These are phyloP conservation scores for Odontomyia ornata DNA, from an alignment of 2,888 invertebrate genomes.

Conservation along the genomic window DNA sequence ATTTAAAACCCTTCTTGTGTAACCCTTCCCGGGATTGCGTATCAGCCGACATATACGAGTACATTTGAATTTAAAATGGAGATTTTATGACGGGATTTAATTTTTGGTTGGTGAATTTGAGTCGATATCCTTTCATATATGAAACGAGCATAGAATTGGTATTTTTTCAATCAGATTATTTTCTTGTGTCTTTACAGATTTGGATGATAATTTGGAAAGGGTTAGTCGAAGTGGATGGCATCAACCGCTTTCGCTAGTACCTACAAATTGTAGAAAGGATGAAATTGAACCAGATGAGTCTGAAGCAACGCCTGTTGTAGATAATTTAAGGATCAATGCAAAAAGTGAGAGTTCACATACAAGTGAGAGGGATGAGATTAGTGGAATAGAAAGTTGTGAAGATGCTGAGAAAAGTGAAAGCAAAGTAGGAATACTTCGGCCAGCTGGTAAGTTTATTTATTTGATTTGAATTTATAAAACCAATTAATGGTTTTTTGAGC, in stretches of 20 bases:
- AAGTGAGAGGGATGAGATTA: neutral
- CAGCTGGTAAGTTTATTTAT: slow-evolving; percentile 33
- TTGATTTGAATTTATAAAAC: no score
- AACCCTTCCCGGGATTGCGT: slow-evolving; percentile 3
- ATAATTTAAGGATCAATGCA: neutral
- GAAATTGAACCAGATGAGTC: neutral
- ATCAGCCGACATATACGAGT: neutral
- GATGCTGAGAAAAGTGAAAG: neutral
- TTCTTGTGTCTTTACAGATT: slow-evolving; percentile 18
- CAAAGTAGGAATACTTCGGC: slow-evolving; percentile 18
- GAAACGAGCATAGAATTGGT: no score
- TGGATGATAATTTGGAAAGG: slow-evolving; percentile 1
- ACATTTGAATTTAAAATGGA: slow-evolving; percentile 28
- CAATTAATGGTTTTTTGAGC: no score
- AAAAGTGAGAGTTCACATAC: neutral
- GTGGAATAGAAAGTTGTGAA: neutral
- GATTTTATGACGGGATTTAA: neutral
- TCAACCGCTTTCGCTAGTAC: slow-evolving; percentile 38
- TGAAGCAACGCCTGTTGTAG: neutral
- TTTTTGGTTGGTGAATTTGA: neutral
- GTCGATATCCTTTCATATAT: neutral
- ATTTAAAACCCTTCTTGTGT: slow-evolving; percentile 26
- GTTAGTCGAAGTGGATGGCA: slow-evolving; percentile 32
- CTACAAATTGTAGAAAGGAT: neutral
- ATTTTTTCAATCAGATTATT: no score